Percentiles rank a stretch among this genome's conserved stretches.
Evolutionary conservation across 2,113 vertebrate species (phyloP).

Genomic region (Hippocampus mohnikei): DNA sequence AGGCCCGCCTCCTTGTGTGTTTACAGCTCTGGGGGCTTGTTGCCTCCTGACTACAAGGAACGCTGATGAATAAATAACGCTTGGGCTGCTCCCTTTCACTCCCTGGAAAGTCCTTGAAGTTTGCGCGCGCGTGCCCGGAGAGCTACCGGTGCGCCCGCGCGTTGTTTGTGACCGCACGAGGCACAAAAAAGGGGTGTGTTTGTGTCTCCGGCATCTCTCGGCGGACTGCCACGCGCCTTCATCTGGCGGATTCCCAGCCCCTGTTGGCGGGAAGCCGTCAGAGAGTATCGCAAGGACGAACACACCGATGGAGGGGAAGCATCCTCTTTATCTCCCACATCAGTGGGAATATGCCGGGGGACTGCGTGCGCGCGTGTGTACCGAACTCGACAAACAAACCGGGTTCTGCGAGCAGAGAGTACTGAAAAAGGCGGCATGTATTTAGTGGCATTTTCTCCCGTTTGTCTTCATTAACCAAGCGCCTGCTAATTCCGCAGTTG

Average conservation of each 20-base stretch:
- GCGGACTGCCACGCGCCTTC: conserved; percentile 54
- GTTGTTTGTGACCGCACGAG: conserved; percentile 47
- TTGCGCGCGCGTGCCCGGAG: conserved; percentile 21
- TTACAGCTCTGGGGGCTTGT: conserved; percentile 76
- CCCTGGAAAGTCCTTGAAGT: conserved; percentile 60
- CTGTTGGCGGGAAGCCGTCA: conserved; percentile 66
- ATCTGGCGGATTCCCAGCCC: conserved; percentile 63
- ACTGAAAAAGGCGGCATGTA: conserved; percentile 46
- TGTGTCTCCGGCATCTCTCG: conserved; percentile 61
- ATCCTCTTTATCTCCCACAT: conserved; percentile 75
- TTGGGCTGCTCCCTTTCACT: conserved; percentile 50
- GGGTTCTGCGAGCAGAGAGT: conserved; percentile 41
- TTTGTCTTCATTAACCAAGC: conserved; percentile 58
- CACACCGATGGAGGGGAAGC: conserved; percentile 61
- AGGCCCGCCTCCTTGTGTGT: conserved; percentile 67
- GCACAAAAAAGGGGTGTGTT: conserved; percentile 35
- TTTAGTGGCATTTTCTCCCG: too few species aligned
- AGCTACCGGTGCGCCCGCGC: conserved; percentile 7
- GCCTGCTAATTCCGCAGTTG: conserved; percentile 53
- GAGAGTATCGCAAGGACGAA: conserved; percentile 70
- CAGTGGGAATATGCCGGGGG: conserved; percentile 72
- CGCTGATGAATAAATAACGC: conserved; percentile 79
- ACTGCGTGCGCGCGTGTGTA: conserved; percentile 19
- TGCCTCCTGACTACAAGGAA: conserved; percentile 71
- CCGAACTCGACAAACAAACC: conserved; percentile 24